phyloP scores from a whole-genome alignment of 2,888 invertebrate genomes.

The Synergus japonicus region DNA sequence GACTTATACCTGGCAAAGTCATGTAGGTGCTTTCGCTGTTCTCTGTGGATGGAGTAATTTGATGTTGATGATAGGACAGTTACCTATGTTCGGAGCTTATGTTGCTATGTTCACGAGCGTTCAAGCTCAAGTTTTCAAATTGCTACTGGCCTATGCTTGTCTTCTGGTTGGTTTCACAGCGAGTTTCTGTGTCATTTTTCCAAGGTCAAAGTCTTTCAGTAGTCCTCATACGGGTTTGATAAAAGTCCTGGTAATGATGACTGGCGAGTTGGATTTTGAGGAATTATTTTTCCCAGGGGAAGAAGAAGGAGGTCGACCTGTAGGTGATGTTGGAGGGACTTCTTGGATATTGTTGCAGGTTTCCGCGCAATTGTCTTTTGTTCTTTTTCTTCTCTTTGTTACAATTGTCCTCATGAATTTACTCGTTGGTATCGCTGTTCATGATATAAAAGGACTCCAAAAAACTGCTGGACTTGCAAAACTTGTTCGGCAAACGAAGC shows the following conservation, averaged over 20 bases:
- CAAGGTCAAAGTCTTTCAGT: conserved; percentile 88
- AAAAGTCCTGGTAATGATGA: conserved; percentile 93
- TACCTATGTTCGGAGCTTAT: conserved; percentile 92
- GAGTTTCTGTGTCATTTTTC: conserved; percentile 93
- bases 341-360: conserved; percentile 84
- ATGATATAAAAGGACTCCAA: conserved; percentile 91
- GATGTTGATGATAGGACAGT: conserved; percentile 94
- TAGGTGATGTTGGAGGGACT: conserved; percentile 62
- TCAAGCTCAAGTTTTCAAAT: conserved; percentile 90
- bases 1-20: conserved; percentile 91
- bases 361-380: conserved; percentile 90
- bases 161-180: conserved; percentile 91
- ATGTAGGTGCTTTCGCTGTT: conserved; percentile 91
- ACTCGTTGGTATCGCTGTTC: conserved; percentile 91
- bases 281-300: conserved; percentile 81
- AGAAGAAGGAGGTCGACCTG: conserved; percentile 84
- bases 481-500: conserved; percentile 89
- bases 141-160: conserved; percentile 91
- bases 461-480: conserved; percentile 92
- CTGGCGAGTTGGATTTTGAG: conserved; percentile 89
- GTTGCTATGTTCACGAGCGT: conserved; percentile 95
- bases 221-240: conserved; percentile 92
- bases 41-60: conserved; percentile 92
- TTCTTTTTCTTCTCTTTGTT: conserved; percentile 88
- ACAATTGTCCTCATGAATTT: conserved; percentile 92